Percentiles rank a stretch among this genome's conserved stretches.
These are phyloP conservation scores for rat (Rattus norvegicus) DNA, from an alignment of 2,113 vertebrate species.

Conservation along the genomic window GRCr8 NC_086037.1:5259001-5259500, in stretches of 20 bases:
- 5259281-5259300: not conserved
- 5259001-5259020: not conserved
- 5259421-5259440: not conserved
- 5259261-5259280: not conserved
- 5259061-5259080: conserved; percentile 2
- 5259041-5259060: not conserved
- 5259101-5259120: conserved; percentile 28
- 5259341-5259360: not conserved
- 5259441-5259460: not conserved
- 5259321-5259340: not conserved
- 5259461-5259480: conserved; percentile 24
- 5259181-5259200: not conserved
- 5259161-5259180: not conserved
- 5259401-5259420: not conserved
- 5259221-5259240: not conserved
- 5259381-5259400: too few species aligned
- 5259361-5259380: too few species aligned
- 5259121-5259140: not conserved
- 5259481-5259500: not conserved
- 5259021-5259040: conserved; percentile 17
- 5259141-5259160: not conserved
- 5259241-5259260: not conserved
- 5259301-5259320: not conserved
- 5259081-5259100: conserved; percentile 4
- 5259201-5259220: not conserved